Base-by-base conservation (phyloP, 2,888 invertebrate species). In the Apamea anceps region DNA sequence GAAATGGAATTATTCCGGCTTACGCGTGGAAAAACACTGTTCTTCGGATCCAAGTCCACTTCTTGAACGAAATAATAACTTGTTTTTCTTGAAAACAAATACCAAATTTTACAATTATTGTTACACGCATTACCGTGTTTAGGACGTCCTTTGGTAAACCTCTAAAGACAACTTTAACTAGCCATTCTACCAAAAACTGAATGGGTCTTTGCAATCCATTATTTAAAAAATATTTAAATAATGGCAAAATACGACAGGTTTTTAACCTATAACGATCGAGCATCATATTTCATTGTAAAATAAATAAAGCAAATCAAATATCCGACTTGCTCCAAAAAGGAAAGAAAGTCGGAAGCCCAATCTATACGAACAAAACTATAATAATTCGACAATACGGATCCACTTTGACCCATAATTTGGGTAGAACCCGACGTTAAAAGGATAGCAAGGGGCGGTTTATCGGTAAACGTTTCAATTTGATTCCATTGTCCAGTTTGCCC, bases 401-500 rank as follows among this genome's bases (percentile, higher is more conserved):
- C 80, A 84, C 77, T 87, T 84, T 77, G 80, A 76, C 74, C 85
- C 62, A 75, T 75, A 72, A 80, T 77, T 87, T 87, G 85, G 77
- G 77, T 72, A 76, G 63, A 65, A 67, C 87, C 85, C 83, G 25
- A 83, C 79, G 81, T 62, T 85, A 85, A 84, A 87, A 62, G 85
- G 87, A 72, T 75, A 76, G 60, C 80, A 65, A 72, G 63, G 77
- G 72, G 54, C 85, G 85, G 87, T 77, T 84, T 84, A 87, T 87
- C 85, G 80, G 77, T 68, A 87, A 85, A 66, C 87, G 81, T 75
- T 80, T 72, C 85, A 84, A 87, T 85, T 85, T 80, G 80, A 87
- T 85, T 87, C 80, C 85, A 85, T 85, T 87, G 85, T 85, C 77
- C 80, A 63, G 73, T 80, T 73, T 71, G 79, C 80, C 62, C 72